Base-by-base conservation (phyloP, 2,113 vertebrate genomes). In the Hymenochirus boettgeri region DNA sequence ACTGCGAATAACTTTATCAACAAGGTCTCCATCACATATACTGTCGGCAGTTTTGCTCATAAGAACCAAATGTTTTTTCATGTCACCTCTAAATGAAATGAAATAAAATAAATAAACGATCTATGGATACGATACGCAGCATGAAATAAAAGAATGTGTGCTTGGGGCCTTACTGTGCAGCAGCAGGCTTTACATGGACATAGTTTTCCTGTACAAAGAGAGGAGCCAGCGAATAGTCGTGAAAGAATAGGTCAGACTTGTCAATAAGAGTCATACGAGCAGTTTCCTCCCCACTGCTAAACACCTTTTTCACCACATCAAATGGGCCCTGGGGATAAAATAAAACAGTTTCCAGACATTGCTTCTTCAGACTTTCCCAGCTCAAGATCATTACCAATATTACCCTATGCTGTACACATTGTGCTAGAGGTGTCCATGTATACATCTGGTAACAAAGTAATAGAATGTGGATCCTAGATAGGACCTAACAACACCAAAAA, bases 201-300 rank as follows among this genome's bases (percentile, higher is more conserved):
- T 99, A 99, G 82, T 99, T 99, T 77, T 99, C 96, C 60, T 99
- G 95, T 22, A 99, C 90, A 71, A 99, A 99, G n/a, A 99, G 93
- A 9, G 96, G 96, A 4, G 91, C 93, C 15, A 99, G 74, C 0
- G 94, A 97, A 75, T 99, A 99, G 77, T 99, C 96, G 12, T 99
- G 91, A 77, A 99, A 99, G 82, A 99, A 98, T 19, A 99, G 92
- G 72, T 98, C 95, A 0, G 87, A 91, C 73, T 99, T 99, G 80
- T 99, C 96, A 22, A 92, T 80, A 31, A 99, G 85, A 27, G 92
- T 90, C 95, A 97, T 96, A 69, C 72, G 87, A 59, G 86, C 77
- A 0, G 86, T 74, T 59, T 97, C 94, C 18, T 95, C 91, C 24
- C 92, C 93, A 0, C 78, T 9, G 24, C 77, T 70, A 46, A 99